Percentiles rank a stretch among this genome's conserved stretches.
Conservation (phyloP, 2,888 invertebrate species). For the Agonopterix subpropinquella region DNA sequence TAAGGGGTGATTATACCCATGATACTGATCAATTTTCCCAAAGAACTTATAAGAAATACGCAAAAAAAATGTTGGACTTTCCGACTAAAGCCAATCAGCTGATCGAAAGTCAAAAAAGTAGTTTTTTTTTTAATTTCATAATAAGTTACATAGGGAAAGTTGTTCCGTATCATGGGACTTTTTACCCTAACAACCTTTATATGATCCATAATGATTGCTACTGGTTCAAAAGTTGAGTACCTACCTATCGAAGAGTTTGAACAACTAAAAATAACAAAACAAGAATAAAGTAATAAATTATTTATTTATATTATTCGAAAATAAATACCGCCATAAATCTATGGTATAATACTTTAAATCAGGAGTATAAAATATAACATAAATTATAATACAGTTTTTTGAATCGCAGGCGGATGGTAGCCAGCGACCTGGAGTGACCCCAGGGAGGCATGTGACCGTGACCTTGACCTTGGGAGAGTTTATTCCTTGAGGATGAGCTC, state of each 20-base stretch:
- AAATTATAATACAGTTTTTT: slow-evolving; percentile 42
- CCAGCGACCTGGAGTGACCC: slow-evolving; percentile 1
- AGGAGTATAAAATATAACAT: slow-evolving; percentile 68
- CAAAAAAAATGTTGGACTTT: too few species aligned
- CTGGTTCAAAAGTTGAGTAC: too few species aligned
- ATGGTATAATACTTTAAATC: slow-evolving; percentile 66
- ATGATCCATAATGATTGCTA: too few species aligned
- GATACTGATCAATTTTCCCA: too few species aligned
- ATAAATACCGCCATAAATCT: slow-evolving; percentile 72
- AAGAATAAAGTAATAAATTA: slow-evolving; percentile 57
- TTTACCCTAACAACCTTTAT: too few species aligned
- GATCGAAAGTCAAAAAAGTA: too few species aligned
- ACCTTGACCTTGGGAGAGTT: slow-evolving; percentile 18
- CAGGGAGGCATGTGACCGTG: not conserved
- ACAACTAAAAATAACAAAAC: slow-evolving; percentile 31
- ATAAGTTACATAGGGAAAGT: too few species aligned
- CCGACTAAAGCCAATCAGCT: too few species aligned
- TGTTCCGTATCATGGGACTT: too few species aligned
- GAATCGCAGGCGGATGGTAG: slow-evolving; percentile 36
- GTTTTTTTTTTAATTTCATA: too few species aligned
- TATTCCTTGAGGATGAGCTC: slow-evolving; percentile 88
- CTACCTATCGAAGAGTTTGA: not conserved
- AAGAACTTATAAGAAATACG: too few species aligned
- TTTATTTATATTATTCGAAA: slow-evolving; percentile 64
- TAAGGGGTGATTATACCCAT: too few species aligned